Conservation (phyloP, 2,113 vertebrate genomes). For the Ptilonorhynchus violaceus region DNA sequence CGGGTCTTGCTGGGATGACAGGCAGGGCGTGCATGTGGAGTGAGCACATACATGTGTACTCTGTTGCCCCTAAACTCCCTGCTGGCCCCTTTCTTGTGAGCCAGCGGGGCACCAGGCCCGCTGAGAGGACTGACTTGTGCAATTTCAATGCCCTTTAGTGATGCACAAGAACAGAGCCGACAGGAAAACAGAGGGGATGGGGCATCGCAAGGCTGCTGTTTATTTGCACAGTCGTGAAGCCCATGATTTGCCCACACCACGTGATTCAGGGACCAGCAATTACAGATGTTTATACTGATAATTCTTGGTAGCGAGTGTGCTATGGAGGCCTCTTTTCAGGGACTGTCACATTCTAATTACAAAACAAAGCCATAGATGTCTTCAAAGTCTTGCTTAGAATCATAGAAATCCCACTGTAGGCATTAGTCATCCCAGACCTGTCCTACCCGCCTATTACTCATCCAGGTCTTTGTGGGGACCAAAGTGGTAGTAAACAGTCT, state of each 20-base stretch:
- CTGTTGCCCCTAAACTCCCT: slow-evolving; percentile 31
- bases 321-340: neutral
- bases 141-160: slow-evolving; percentile 62
- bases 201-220: neutral
- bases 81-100: slow-evolving; percentile 57
- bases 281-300: neutral
- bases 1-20: slow-evolving; percentile 50
- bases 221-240: neutral
- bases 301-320: neutral
- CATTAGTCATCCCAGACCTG: neutral
- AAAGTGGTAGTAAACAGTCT: neutral
- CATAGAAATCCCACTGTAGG: neutral
- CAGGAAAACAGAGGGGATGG: slow-evolving; percentile 26
- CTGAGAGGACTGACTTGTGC: slow-evolving; percentile 47
- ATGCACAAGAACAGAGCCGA: slow-evolving; percentile 40
- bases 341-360: neutral
- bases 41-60: slow-evolving; percentile 53
- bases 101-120: neutral
- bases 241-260: neutral
- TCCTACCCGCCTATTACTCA: neutral
- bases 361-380: neutral
- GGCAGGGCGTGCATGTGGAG: slow-evolving; percentile 35
- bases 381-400: neutral
- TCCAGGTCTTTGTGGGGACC: neutral
- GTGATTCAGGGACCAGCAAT: neutral